Conservation (phyloP, 2,888 invertebrate species). For the Spilosoma lubricipeda region DNA sequence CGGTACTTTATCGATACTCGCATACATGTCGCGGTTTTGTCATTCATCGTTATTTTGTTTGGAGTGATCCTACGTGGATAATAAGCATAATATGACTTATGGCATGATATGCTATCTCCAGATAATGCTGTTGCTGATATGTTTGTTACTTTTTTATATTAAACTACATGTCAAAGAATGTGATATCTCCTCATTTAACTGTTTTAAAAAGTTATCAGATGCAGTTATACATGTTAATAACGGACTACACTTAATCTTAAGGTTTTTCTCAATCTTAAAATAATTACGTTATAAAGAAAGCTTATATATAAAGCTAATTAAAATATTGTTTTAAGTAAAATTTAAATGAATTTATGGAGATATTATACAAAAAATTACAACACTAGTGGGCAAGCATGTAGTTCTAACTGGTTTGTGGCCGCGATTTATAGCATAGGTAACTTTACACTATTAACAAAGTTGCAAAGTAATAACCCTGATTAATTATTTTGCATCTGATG, state of each 20-base stretch:
- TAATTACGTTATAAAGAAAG: neutral
- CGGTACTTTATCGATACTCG: conserved; percentile 59
- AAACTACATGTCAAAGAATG: conserved; percentile 7
- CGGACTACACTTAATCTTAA: neutral
- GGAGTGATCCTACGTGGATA: conserved; percentile 30
- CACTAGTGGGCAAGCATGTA: neutral
- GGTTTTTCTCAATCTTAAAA: neutral
- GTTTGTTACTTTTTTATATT: conserved; percentile 12
- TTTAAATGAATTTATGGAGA: neutral
- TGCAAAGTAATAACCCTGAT: neutral
- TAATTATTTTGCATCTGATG: neutral
- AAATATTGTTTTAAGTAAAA: neutral
- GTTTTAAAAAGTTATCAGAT: conserved; percentile 6
- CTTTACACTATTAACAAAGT: neutral
- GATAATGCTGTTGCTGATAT: neutral
- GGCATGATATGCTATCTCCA: neutral
- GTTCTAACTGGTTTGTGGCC: neutral
- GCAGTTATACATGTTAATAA: neutral
- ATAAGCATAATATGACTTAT: conserved; percentile 15
- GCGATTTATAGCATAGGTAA: neutral
- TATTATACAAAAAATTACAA: neutral
- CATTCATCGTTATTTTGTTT: conserved; percentile 44
- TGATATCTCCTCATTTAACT: conserved; percentile 7
- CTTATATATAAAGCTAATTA: too few relatives aligned
- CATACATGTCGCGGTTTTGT: conserved; percentile 46